Conservation (phyloP, 2,888 invertebrate species). For the Xanthorhoe designata region DNA sequence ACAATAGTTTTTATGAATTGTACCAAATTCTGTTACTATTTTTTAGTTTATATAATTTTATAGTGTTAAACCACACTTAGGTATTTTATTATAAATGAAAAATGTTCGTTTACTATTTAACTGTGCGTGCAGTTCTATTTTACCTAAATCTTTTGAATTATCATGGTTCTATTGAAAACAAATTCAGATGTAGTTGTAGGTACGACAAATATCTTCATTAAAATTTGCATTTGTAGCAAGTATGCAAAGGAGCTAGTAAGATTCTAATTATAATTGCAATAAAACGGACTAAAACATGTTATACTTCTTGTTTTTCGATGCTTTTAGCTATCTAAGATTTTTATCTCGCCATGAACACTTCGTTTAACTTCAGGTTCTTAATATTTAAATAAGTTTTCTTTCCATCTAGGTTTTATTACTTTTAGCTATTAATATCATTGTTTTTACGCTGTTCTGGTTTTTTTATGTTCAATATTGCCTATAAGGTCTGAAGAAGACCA, state of each 20-base stretch:
- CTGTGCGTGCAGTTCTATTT: background rate
- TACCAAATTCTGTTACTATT: too few relatives aligned
- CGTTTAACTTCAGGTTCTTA: background rate
- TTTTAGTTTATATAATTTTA: too few relatives aligned
- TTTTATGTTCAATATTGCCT: slow-evolving; percentile 8
- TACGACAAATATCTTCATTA: background rate
- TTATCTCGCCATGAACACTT: background rate
- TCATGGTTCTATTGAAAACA: background rate
- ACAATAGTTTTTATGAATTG: background rate
- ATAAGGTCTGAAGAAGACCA: background rate
- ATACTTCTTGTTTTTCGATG: background rate
- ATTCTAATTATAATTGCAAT: background rate
- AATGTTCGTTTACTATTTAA: too few relatives aligned
- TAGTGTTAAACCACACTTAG: too few relatives aligned
- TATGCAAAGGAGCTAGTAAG: background rate
- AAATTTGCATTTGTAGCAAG: background rate
- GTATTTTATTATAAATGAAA: too few relatives aligned
- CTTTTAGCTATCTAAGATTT: background rate
- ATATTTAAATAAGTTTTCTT: slow-evolving; percentile 40
- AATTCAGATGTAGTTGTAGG: background rate
- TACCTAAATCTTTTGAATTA: background rate
- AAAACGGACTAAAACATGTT: background rate
- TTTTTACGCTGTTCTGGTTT: slow-evolving; percentile 10
- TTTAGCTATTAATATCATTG: slow-evolving; percentile 1
- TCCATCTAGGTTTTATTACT: slow-evolving; percentile 26